Conservation (phyloP, 30 jellyfish, hydroid and myxozoan species). For the Pseudorhiza aurosa region DNA sequence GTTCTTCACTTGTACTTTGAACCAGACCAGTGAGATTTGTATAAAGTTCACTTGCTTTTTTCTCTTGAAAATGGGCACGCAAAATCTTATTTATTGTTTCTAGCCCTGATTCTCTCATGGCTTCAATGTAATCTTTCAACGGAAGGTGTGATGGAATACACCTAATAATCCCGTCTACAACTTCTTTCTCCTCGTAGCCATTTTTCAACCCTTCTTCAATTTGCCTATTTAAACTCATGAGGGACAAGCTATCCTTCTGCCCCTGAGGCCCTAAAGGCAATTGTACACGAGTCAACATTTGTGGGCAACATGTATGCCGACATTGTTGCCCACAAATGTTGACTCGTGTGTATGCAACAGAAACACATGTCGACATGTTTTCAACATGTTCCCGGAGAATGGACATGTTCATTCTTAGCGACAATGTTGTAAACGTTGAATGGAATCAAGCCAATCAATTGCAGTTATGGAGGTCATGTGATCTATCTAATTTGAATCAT, state of each 20-base stretch:
- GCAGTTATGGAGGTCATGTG: not conserved
- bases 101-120: constrained; percentile 40
- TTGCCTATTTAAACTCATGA: constrained; percentile 19
- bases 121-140: constrained; percentile 30
- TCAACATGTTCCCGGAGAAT: constrained; percentile 9
- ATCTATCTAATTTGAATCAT: not conserved
- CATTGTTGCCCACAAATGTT: no score
- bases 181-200: constrained; percentile 31
- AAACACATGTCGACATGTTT: not conserved
- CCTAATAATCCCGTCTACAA: constrained; percentile 31
- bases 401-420: constrained; percentile 4
- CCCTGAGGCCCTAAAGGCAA: constrained; percentile 32
- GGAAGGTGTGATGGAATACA: constrained; percentile 44
- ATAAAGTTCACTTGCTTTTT: constrained; percentile 51
- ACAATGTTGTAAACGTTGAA: constrained; percentile 6
- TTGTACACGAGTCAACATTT: no score
- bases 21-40: constrained; percentile 26
- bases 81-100: constrained; percentile 17
- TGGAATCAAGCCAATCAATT: not conserved
- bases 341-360: no score
- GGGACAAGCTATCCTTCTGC: not conserved
- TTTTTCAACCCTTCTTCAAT: constrained; percentile 20
- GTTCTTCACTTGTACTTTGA: constrained; percentile 36
- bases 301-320: no score
- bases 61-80: constrained; percentile 53